Evolutionary conservation across 2,888 invertebrate genomes (phyloP), one percentile per base, ranked within the genome.

Genomic region (Andrena dorsata): DNA sequence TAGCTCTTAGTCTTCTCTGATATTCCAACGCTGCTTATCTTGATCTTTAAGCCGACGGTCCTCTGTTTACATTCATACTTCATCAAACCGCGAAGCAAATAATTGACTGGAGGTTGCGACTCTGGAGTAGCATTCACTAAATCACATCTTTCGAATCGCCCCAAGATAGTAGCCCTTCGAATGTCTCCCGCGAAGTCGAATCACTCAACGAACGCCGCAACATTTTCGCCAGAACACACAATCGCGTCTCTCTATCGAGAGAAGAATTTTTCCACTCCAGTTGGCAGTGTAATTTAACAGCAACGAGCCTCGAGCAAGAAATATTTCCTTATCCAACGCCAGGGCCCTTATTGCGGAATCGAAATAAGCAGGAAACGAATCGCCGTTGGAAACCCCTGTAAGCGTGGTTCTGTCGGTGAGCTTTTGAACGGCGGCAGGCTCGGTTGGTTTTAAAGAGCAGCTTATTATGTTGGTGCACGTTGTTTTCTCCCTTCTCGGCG

Each of bases 391-490:
- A 80, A 79, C 65, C 76, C 74, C 70, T 76, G 71, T 6, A 73
- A 76, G 66, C 74, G 71, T 66, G 80, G 41, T 60, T 73, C 65
- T 66, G 70, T 53, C 60, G 28, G 60, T 70, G 76, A 63, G 74
- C 70, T 83, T 83, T 81, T 81, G 75, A 80, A 61, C 80, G 68
- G 66, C 32, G 66, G 41, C 80, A 49, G 56, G 70, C 75, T 60
- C 53, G 84, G 77, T 49, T 65, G 78, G 69, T 82, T 85, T 85
- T 82, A 85, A 78, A 85, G 85, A 68, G 76, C 71, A 69, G 76
- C 78, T 77, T 76, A 76, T 73, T 72, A 81, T 74, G 41, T 70
- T 75, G 63, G 76, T 73, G 66, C 65, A 53, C 73, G 60, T 16
- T 30, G 32, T 13, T 63, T 13, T 20, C 26, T 56, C 41, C 26